Conservation (phyloP, 2,888 invertebrate species). For the Drosophila pseudotalamancana region DNA sequence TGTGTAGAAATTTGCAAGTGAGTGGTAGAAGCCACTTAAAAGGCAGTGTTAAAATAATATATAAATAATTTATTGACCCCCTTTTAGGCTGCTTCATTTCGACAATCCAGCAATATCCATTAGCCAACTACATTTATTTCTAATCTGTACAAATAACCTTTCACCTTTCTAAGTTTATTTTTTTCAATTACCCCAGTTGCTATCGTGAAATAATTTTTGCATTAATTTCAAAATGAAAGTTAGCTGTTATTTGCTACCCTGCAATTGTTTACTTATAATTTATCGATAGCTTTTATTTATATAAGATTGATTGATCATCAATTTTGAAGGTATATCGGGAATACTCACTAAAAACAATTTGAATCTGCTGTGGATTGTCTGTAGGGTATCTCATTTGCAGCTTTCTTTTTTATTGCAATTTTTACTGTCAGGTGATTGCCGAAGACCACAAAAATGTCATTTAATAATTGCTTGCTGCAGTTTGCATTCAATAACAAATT, state of each 20-base stretch:
- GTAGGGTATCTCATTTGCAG: background rate
- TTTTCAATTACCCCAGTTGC: conserved; percentile 33
- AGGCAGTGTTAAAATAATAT: background rate
- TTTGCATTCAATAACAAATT: conserved; percentile 31
- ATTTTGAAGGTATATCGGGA: no score
- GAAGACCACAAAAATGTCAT: conserved; percentile 61
- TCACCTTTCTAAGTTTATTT: conserved; percentile 11
- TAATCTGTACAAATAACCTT: conserved; percentile 16
- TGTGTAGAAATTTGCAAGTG: conserved; percentile 10
- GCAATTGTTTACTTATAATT: background rate
- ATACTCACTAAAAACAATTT: no score
- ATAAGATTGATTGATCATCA: no score
- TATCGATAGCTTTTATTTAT: no score
- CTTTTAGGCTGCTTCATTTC: background rate
- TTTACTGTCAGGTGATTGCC: conserved; percentile 11
- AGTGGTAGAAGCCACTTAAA: background rate
- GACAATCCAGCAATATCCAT: conserved; percentile 12
- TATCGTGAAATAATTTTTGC: conserved; percentile 17
- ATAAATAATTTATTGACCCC: background rate
- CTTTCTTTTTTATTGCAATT: background rate
- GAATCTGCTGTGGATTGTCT: no score
- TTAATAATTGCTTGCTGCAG: conserved; percentile 46
- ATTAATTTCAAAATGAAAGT: conserved; percentile 27
- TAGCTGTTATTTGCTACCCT: conserved; percentile 5
- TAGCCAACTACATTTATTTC: conserved; percentile 8